A percentile compares a stretch with the other conserved stretches of the same genome.
Conservation (phyloP, 2,113 vertebrate genomes). For the Vidua chalybeata region DNA sequence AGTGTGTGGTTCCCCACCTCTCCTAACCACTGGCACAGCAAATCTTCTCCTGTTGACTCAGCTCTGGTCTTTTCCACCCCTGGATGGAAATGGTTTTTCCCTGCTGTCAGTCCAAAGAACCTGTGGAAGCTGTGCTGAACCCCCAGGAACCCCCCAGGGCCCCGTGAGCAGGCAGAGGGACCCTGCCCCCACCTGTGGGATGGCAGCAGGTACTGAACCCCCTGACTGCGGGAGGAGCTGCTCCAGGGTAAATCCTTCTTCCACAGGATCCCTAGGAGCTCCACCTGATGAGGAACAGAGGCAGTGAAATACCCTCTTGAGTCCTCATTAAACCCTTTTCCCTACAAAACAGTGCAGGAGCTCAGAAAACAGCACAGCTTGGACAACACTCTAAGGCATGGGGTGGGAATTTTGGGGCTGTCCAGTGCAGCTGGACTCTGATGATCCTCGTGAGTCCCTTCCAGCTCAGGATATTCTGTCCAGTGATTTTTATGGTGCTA, state of each 20-base stretch:
- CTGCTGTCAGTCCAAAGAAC: neutral
- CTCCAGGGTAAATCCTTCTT: neutral
- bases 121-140: neutral
- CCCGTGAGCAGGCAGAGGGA: neutral
- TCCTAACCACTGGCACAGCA: too few species aligned
- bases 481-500: neutral
- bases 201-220: neutral
- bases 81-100: neutral
- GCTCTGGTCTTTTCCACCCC: neutral
- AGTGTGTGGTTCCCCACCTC: rapidly evolving
- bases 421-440: neutral
- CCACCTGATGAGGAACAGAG: neutral
- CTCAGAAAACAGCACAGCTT: neutral
- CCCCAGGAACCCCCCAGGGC: too few species aligned
- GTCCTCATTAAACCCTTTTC: too few species aligned
- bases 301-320: neutral
- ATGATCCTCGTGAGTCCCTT: neutral
- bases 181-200: rapidly evolving
- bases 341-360: neutral
- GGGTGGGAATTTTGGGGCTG: neutral
- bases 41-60: neutral
- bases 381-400: rapidly evolving
- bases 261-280: neutral
- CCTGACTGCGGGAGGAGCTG: neutral
- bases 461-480: neutral